These are phyloP conservation scores for Cyclophora punctaria DNA, from an alignment of 2,888 invertebrate species.

Conservation along the genomic window DNA sequence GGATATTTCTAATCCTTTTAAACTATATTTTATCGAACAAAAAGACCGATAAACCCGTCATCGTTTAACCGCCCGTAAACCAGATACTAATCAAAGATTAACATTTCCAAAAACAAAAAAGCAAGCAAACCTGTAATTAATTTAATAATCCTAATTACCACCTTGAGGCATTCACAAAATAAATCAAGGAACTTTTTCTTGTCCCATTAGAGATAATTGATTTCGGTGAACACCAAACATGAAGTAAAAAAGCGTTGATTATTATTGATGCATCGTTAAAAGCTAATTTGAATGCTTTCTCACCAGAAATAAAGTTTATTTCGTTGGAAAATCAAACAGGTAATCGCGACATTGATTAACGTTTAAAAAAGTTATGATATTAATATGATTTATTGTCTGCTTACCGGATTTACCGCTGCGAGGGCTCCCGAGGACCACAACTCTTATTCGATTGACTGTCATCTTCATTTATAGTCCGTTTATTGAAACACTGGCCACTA, in stretches of 20 bases:
- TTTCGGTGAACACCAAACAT: conserved; percentile 38
- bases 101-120: conserved; percentile 29
- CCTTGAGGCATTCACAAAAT: conserved; percentile 43
- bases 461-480: conserved; percentile 75
- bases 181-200: conserved; percentile 48
- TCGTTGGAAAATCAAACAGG: background rate
- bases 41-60: conserved; percentile 13
- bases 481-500: conserved; percentile 34
- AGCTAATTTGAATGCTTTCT: conserved; percentile 25
- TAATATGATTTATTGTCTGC: conserved; percentile 24
- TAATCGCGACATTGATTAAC: conserved; percentile 5
- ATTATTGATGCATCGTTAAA: conserved; percentile 38
- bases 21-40: conserved; percentile 17
- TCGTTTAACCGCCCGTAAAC: conserved; percentile 23
- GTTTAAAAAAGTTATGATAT: background rate
- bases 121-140: conserved; percentile 39
- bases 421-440: conserved; percentile 84
- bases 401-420: conserved; percentile 86
- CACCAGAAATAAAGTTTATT: conserved; percentile 8
- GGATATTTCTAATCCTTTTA: too few species aligned
- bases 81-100: conserved; percentile 21
- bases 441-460: conserved; percentile 85
- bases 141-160: conserved; percentile 48
- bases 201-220: conserved; percentile 59
- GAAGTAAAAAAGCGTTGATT: conserved; percentile 29